Percentiles rank a stretch among this genome's conserved stretches.
Evolutionary conservation across 2,797 vertebrate species (phyloP).

Genomic region (Cuculus canorus): DNA sequence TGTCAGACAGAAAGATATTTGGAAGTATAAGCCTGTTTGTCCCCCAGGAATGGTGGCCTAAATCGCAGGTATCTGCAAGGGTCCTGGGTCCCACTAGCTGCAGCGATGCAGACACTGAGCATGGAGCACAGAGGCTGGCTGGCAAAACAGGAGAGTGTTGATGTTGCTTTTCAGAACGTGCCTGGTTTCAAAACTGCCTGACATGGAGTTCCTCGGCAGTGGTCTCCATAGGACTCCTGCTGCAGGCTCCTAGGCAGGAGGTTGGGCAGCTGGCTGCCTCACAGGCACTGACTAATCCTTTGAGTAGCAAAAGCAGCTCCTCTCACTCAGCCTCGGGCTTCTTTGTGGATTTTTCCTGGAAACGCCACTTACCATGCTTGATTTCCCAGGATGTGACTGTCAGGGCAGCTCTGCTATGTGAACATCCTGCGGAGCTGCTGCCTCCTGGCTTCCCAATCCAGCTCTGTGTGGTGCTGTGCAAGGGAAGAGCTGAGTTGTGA

Average conservation of each 20-base stretch:
- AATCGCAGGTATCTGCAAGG: not conserved
- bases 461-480: not conserved
- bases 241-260: not conserved
- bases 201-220: not conserved
- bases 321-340: not conserved
- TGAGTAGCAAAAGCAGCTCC: not conserved
- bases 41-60: not conserved
- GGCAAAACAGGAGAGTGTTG: not conserved
- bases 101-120: rapidly evolving
- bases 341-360: not conserved
- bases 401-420: not conserved
- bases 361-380: not conserved
- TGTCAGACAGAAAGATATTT: not conserved
- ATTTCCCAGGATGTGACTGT: not conserved
- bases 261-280: rapidly evolving
- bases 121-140: not conserved
- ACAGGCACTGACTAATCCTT: not conserved
- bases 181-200: not conserved
- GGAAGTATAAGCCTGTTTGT: not conserved
- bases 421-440: not conserved
- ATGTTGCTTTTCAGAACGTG: not conserved
- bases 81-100: not conserved
- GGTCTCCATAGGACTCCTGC: not conserved
- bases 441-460: not conserved
- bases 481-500: not conserved